Base-by-base conservation (phyloP, 2,113 vertebrate species). In the Lophotis ruficrista region DNA sequence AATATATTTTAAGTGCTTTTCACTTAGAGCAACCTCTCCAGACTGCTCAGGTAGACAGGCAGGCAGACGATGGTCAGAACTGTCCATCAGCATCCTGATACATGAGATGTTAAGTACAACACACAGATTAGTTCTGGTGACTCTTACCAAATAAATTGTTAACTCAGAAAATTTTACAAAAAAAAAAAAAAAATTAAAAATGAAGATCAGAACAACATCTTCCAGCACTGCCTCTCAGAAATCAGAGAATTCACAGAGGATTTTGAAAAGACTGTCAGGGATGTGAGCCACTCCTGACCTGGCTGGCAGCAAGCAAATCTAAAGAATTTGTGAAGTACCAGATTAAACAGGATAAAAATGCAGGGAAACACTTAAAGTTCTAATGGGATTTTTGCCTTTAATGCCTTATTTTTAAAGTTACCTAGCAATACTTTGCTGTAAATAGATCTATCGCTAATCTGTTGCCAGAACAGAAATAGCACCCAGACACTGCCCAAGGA, bases 1-100 rank as follows among this genome's bases (percentile, higher is more conserved):
- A 93, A 90, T 77, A 50, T 6, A 77, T 93, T 88, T 69, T 65
- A 92, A 95, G 54, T 73, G 75, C 68, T 95, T 92, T 92, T 69
- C 41, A 73, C 86, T 90, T 38, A 33, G 20, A 75, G 48, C 19
- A 71, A 93, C 43, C 70, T 87, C 66, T 85, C 43, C 57, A 51
- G 82, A 51, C 53, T 31, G 14, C 82, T 77, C 76, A 72, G 91
- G 76, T 48, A 85, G 70, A 53, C 72, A 70, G 60, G 38, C 35
- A 65, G 68, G 83, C 57, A 68, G 76, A 45, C 5, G 2, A 54
- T 3, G 37, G 60, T 14, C 81, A 79, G 85, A 65, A 51, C 16
- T 12, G 41, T 19, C 83, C 41, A 23, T 61, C 85, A 70, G 45
- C 85, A 58, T 54, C 81, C 66, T 31, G 9, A 48, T 8, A 9